These are phyloP conservation scores for Unio delphinus DNA, from an alignment of 2,888 invertebrate species.

Conservation along the genomic window DNA sequence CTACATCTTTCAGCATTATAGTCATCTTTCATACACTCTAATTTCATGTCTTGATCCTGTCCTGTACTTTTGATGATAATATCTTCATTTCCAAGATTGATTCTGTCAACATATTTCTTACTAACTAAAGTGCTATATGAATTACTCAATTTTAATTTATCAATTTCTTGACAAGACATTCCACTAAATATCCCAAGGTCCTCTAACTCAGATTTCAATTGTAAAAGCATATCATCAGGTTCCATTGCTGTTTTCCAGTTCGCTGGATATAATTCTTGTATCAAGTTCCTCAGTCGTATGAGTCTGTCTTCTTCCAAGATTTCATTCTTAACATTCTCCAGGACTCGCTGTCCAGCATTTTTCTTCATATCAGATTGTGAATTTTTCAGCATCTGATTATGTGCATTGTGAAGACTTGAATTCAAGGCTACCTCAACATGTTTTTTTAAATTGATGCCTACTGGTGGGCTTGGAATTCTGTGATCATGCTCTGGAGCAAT, in stretches of 20 bases:
- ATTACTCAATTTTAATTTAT: conserved; percentile 35
- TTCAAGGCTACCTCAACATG: too few relatives aligned
- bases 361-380: conserved; percentile 14
- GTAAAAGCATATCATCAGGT: conserved; percentile 56
- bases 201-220: conserved; percentile 44
- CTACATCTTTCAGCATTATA: conserved; percentile 54
- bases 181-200: conserved; percentile 49
- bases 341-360: conserved; percentile 18
- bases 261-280: conserved; percentile 41
- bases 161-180: conserved; percentile 56
- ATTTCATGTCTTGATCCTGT: conserved; percentile 49
- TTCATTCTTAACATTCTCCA: conserved; percentile 31
- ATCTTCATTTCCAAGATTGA: conserved; percentile 21
- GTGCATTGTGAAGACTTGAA: too few relatives aligned
- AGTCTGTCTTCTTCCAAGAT: conserved; percentile 28
- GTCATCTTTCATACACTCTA: conserved; percentile 57
- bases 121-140: conserved; percentile 19
- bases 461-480: too few relatives aligned
- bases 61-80: conserved; percentile 53
- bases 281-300: conserved; percentile 22
- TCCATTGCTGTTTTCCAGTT: conserved; percentile 55
- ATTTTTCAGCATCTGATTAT: too few relatives aligned
- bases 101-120: conserved; percentile 51
- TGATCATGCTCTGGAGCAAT: too few relatives aligned
- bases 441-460: too few relatives aligned